Evolutionary conservation across 2,113 vertebrate genomes (phyloP), one percentile per base, ranked within the genome.

Genomic region (Telmatochromis sp.): DNA sequence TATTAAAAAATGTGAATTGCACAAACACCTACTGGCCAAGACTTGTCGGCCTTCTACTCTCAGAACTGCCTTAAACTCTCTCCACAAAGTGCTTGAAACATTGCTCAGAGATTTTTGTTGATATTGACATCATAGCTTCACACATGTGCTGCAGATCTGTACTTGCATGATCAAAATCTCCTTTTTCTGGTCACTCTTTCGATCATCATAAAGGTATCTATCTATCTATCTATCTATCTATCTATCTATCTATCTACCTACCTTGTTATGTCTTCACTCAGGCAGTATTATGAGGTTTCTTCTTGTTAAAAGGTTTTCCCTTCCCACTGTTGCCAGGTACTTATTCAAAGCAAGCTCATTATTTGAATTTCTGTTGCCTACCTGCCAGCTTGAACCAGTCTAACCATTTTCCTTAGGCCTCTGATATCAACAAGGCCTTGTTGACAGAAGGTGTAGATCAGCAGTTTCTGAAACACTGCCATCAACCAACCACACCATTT

Each of bases 211-310:
- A 31, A 2, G 28, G 28, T 23, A 6, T 6, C 19, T 21, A 21
- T 2, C 19, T n/a, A 53, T 0, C 5, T 15, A 28, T 26, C 26
- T 26, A 26, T 2, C 26, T 26, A 26, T 2, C 26, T 26, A 26
- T 2, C 26, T 26, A 26, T 11, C n/a, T 21, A 6, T 2, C 19
- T 21, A 21, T 1, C 19, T n/a, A n/a, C 0, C 19, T 21, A 53
- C 0, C 2, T 55, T 55, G n/a, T 55, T 55, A 55, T 55, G 53
- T 23, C 53, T 23, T 13, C 11, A 3, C 53, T 10, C 8, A 63
- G 9, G 6, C 60, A n/a, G 60, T 1, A 65, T 65, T 35, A 65
- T 7, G 60, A n/a, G 60, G 17, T 37, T 65, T 65, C 3, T n/a
- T 37, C 2, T 35, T 21, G 33, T 37, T 21, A 65, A 65, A 21